Evolutionary conservation across 2,113 vertebrate species (phyloP).

Genomic region (Hepsetus odoe): DNA sequence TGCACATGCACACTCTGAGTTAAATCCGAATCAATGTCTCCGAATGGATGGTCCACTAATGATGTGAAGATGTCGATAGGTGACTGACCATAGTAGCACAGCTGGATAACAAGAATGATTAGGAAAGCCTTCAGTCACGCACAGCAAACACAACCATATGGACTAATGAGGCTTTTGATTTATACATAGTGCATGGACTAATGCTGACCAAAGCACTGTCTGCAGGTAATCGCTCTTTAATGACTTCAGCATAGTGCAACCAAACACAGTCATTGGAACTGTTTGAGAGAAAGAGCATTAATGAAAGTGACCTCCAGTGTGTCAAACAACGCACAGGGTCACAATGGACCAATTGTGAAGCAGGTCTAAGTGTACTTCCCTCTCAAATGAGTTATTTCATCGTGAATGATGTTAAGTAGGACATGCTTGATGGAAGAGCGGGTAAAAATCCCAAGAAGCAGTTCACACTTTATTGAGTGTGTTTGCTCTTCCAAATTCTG

Average conservation of each 20-base stretch:
- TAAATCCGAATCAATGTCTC: conserved; percentile 33
- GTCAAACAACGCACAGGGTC: not conserved
- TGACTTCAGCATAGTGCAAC: conserved; percentile 14
- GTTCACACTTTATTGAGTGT: no score
- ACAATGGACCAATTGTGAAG: not conserved
- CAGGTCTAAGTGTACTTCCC: not conserved
- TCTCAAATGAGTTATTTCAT: not conserved
- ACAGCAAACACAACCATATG: conserved; percentile 22
- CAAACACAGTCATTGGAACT: not conserved
- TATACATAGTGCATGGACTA: conserved; percentile 15
- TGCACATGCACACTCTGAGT: conserved; percentile 22
- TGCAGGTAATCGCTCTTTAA: conserved; percentile 42
- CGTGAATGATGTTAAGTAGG: not conserved
- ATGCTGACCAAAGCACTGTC: conserved; percentile 31
- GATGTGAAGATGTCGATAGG: conserved; percentile 42
- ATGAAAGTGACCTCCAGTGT: not conserved
- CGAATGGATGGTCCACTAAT: conserved; percentile 39
- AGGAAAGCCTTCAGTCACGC: conserved; percentile 33
- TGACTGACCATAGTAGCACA: conserved; percentile 19
- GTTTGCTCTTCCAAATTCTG: no score
- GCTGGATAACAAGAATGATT: conserved; percentile 49
- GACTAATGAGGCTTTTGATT: conserved; percentile 44
- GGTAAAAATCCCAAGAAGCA: no score
- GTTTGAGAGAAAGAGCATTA: conserved; percentile 18
- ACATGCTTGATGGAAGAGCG: not conserved